Conservation (phyloP, 1,140 invertebrate genomes). For the Batillaria attramentaria region DNA sequence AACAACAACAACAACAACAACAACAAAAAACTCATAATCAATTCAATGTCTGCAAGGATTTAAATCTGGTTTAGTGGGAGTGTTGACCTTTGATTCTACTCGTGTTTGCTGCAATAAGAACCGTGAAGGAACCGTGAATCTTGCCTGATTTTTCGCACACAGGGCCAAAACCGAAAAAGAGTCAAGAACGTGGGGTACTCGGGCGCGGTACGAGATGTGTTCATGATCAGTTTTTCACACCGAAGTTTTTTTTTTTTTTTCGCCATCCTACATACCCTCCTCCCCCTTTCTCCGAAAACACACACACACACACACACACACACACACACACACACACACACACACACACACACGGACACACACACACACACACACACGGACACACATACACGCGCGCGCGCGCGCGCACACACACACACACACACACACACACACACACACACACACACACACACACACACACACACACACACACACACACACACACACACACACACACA, state of each 20-base stretch:
- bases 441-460: not conserved
- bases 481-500: slow-evolving; percentile 11
- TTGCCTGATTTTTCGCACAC: not conserved
- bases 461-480: not conserved
- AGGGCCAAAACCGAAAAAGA: not conserved
- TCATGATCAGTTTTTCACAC: not conserved
- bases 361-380: not conserved
- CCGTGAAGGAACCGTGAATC: not conserved
- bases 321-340: not conserved
- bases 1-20: no score
- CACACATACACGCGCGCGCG: not conserved
- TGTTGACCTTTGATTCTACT: no score
- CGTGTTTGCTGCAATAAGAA: not conserved
- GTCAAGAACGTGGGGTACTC: no score
- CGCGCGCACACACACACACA: not conserved
- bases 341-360: not conserved
- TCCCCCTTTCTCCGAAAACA: not conserved
- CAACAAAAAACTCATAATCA: no score
- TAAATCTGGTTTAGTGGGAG: no score
- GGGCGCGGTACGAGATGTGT: no score
- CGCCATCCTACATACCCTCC: not conserved
- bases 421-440: not conserved
- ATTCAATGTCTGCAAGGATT: no score
- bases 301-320: not conserved
- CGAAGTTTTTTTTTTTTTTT: not conserved